These are phyloP conservation scores for Pithys albifrons DNA, from an alignment of 2,113 vertebrate genomes.

Conservation along the genomic window DNA sequence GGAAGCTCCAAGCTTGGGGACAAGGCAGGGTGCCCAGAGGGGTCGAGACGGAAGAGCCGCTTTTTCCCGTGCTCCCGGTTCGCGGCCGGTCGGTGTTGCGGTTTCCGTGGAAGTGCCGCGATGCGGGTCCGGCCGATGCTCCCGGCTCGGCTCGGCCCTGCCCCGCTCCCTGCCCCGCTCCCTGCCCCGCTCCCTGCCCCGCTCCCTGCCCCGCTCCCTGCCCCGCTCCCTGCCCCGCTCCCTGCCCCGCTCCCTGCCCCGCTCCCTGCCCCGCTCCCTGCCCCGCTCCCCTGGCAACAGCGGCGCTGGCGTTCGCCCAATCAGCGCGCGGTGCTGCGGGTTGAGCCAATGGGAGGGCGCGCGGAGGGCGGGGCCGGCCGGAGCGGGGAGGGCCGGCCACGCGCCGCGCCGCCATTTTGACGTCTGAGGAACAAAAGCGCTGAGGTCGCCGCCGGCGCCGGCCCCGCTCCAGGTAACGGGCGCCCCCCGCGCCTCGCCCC, in stretches of 20 bases:
- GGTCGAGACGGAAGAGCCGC: not conserved
- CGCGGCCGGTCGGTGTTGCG: too few species aligned
- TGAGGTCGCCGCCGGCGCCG: not conserved
- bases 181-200: not conserved
- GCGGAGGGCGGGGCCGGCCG: not conserved
- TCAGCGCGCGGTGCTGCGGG: not conserved
- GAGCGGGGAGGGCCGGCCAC: slow-evolving; percentile 40
- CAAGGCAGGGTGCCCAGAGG: not conserved
- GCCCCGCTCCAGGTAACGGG: slow-evolving; percentile 49
- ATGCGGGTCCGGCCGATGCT: not conserved
- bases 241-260: not conserved
- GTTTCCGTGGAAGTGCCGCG: accelerated
- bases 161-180: not conserved
- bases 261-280: not conserved
- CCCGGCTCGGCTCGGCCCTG: not conserved
- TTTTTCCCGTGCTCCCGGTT: accelerated
- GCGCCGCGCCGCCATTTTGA: slow-evolving; percentile 71
- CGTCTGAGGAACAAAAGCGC: slow-evolving; percentile 74
- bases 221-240: not conserved
- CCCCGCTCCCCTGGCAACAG: slow-evolving; percentile 69
- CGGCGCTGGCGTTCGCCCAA: slow-evolving; percentile 29
- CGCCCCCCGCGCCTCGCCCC: accelerated
- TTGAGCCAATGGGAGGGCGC: slow-evolving; percentile 57
- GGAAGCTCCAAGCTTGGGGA: not conserved
- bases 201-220: not conserved